These are phyloP conservation scores for Papilio elwesi DNA, from an alignment of 2,888 invertebrate species.

Conservation along the genomic window DNA sequence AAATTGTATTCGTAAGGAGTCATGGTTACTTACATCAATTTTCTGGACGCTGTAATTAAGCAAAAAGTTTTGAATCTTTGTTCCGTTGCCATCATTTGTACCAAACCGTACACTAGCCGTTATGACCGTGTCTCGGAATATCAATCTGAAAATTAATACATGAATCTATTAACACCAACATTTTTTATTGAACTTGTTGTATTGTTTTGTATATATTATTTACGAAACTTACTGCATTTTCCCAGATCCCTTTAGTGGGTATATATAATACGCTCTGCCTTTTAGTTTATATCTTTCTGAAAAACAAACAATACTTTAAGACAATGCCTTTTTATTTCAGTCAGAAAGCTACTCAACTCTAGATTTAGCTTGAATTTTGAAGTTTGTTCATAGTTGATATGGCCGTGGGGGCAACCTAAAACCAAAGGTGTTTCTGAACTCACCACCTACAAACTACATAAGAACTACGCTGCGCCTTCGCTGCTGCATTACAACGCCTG, in stretches of 20 bases:
- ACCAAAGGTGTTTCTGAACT: too few species aligned
- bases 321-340: not conserved
- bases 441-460: too few species aligned
- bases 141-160: slow-evolving; percentile 24
- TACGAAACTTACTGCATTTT: slow-evolving; percentile 35
- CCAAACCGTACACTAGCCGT: slow-evolving; percentile 20
- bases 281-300: slow-evolving; percentile 36
- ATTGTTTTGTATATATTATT: not conserved
- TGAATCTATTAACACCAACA: not conserved
- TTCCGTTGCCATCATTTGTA: slow-evolving; percentile 6
- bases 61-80: slow-evolving; percentile 25
- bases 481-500: too few species aligned
- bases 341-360: too few species aligned
- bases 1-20: not conserved
- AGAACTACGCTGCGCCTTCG: too few species aligned
- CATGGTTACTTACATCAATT: slow-evolving; percentile 30
- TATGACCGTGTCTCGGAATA: slow-evolving; percentile 28
- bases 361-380: too few species aligned
- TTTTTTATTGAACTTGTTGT: not conserved
- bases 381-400: too few species aligned
- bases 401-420: too few species aligned
- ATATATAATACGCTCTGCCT: slow-evolving; percentile 34
- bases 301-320: not conserved
- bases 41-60: slow-evolving; percentile 33
- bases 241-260: slow-evolving; percentile 32